Conservation (phyloP, 2,113 vertebrate species). For the Corythornis cristatus region DNA sequence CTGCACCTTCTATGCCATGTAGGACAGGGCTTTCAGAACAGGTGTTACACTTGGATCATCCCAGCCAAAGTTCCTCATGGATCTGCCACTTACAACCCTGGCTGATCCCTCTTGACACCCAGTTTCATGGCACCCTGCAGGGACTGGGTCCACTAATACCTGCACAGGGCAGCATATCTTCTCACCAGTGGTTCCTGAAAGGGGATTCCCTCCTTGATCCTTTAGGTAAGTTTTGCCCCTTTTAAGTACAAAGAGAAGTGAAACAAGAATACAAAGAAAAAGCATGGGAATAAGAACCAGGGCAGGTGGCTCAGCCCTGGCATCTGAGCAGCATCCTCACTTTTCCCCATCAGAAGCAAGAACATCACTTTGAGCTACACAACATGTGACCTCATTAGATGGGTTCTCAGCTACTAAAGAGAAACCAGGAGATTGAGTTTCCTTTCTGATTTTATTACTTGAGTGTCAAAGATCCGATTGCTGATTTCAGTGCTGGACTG, state of each 20-base stretch:
- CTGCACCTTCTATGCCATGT: fast-evolving
- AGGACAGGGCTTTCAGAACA: neutral
- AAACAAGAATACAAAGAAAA: neutral
- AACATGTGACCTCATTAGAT: neutral
- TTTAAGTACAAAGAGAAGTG: neutral
- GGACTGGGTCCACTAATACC: fast-evolving
- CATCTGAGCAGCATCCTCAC: neutral
- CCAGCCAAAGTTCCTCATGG: neutral
- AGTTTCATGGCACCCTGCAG: neutral
- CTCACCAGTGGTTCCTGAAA: neutral
- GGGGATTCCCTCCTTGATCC: neutral
- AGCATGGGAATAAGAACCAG: fast-evolving
- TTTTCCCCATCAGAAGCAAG: neutral
- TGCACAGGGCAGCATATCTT: neutral
- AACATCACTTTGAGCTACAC: neutral
- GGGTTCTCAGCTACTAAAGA: neutral
- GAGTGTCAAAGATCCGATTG: neutral
- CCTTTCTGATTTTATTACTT: neutral
- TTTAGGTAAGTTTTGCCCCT: neutral
- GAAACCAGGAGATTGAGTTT: neutral
- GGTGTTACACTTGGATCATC: neutral
- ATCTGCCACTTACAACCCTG: neutral
- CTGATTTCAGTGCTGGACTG: neutral
- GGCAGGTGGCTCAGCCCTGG: neutral
- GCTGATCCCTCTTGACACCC: neutral